phyloP scores from a whole-genome alignment of 1,140 invertebrate species.

The Hylyphantes graminicola region DNA sequence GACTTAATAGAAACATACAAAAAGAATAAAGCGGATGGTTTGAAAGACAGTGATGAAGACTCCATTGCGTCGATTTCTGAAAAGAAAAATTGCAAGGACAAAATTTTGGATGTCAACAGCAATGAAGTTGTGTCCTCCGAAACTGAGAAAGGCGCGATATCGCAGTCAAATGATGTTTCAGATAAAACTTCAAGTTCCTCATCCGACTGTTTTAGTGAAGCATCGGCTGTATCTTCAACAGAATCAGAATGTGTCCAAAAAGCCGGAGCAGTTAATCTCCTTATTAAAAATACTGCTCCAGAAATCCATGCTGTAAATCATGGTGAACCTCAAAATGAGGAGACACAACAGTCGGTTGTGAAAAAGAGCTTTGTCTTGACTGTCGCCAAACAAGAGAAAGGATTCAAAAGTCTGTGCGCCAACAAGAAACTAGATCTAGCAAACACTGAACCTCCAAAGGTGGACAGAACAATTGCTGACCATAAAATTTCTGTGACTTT shows the following conservation, averaged over 20 bases:
- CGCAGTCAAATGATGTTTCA: too few species aligned
- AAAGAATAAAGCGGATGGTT: conserved; percentile 27
- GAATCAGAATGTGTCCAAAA: conserved; percentile 22
- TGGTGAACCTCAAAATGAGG: neutral
- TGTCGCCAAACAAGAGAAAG: conserved; percentile 46
- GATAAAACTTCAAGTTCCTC: conserved; percentile 18
- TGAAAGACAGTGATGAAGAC: conserved; percentile 32
- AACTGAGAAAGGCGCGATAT: neutral
- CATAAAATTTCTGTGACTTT: conserved; percentile 49
- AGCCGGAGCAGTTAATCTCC: conserved; percentile 10
- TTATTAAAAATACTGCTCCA: conserved; percentile 17
- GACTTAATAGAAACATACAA: conserved; percentile 47
- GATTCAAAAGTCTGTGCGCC: conserved; percentile 36
- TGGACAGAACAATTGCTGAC: neutral
- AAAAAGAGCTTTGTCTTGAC: conserved; percentile 54
- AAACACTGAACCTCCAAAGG: neutral
- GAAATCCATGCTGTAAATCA: neutral
- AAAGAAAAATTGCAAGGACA: neutral
- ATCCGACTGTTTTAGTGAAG: conserved; percentile 21
- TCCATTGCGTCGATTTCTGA: neutral
- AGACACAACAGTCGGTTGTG: conserved; percentile 17
- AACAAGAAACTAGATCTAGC: conserved; percentile 32
- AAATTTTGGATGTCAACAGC: conserved; percentile 28
- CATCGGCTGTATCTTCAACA: neutral
- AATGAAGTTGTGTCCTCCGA: conserved; percentile 24